phyloP scores from a whole-genome alignment of 2,113 vertebrate species.

The Isurus oxyrinchus region DNA sequence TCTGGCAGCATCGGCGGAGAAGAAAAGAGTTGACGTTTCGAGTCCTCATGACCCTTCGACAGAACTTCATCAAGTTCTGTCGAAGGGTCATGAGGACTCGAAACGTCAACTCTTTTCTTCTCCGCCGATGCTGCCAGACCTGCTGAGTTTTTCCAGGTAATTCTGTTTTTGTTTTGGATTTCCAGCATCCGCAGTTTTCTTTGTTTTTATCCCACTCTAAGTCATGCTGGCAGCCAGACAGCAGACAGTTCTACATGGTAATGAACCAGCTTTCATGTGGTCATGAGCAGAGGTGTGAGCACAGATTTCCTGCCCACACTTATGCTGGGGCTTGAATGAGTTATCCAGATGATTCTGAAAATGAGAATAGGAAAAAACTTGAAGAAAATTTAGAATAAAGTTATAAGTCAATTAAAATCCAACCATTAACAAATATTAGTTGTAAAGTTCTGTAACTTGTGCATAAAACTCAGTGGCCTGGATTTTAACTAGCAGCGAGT shows the following conservation, averaged over 20 bases:
- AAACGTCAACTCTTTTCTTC: too few relatives aligned
- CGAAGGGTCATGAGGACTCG: too few relatives aligned
- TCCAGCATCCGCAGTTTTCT: too few relatives aligned
- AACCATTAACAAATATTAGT: neutral
- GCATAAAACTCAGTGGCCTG: neutral
- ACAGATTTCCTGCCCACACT: neutral
- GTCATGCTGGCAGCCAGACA: neutral
- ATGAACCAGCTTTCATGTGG: neutral
- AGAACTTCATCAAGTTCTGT: too few relatives aligned
- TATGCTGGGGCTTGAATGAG: neutral
- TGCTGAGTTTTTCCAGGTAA: too few relatives aligned
- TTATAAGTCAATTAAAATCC: neutral
- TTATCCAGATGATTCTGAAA: neutral
- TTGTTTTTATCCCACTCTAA: neutral
- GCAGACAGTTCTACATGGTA: neutral
- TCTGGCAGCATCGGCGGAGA: too few relatives aligned
- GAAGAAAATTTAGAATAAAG: neutral
- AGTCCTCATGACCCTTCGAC: too few relatives aligned
- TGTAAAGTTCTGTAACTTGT: neutral
- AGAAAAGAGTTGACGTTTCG: too few relatives aligned
- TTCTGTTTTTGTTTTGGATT: too few relatives aligned
- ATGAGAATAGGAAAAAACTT: neutral
- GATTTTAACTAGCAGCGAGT: neutral
- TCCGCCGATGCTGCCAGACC: too few relatives aligned
- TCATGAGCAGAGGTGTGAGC: neutral